Conservation (phyloP, 1,140 invertebrate species). For the Asbolus verrucosus region DNA sequence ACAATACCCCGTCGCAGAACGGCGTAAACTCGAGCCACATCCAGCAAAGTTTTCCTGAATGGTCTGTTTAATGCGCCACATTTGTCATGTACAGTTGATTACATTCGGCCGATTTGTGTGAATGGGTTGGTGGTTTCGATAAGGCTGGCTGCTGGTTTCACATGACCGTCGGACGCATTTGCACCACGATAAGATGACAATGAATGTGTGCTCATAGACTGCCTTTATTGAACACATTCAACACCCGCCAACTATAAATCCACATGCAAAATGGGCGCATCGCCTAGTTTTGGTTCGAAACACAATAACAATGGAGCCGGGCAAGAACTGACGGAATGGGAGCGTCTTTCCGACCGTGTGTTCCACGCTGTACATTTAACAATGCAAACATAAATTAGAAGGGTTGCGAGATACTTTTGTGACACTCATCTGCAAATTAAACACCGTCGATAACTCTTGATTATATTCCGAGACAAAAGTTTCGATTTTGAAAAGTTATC, state of each 20-base stretch:
- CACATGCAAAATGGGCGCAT: slow-evolving; percentile 20
- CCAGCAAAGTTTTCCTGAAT: slow-evolving; percentile 43
- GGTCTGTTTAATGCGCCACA: slow-evolving; percentile 54
- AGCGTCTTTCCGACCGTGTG: too few species aligned
- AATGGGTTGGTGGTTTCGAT: slow-evolving; percentile 56
- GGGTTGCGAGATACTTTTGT: too few species aligned
- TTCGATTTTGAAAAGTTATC: too few species aligned
- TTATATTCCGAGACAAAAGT: too few species aligned
- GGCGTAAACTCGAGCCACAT: background rate
- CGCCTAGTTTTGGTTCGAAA: too few species aligned
- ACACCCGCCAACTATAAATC: slow-evolving; percentile 36
- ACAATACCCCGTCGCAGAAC: slow-evolving; percentile 6
- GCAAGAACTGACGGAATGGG: too few species aligned
- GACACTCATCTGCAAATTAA: too few species aligned
- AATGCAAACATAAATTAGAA: too few species aligned
- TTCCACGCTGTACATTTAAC: too few species aligned
- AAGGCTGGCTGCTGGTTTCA: slow-evolving; percentile 52
- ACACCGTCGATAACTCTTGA: too few species aligned
- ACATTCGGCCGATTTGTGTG: slow-evolving; percentile 57
- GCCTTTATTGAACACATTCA: slow-evolving; percentile 45
- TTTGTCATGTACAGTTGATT: slow-evolving; percentile 60
- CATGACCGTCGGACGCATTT: slow-evolving; percentile 49
- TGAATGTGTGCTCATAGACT: slow-evolving; percentile 50
- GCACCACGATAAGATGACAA: slow-evolving; percentile 52
- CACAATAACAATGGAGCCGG: too few species aligned